Conservation (phyloP, 2,113 vertebrate genomes). For the Pelmatolapia mariae region DNA sequence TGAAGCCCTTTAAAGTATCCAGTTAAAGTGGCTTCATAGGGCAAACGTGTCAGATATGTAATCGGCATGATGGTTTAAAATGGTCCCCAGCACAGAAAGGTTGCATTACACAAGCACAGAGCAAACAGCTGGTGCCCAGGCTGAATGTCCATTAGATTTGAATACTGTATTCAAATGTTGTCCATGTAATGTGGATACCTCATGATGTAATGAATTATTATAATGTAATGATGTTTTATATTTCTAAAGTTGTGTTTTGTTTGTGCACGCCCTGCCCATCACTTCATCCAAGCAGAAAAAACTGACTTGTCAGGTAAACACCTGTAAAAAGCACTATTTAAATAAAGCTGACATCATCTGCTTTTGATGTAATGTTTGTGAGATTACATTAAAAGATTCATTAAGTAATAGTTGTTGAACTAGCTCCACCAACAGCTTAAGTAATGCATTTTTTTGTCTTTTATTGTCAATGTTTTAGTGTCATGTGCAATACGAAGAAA, state of each 20-base stretch:
- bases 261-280: not conserved
- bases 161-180: not conserved
- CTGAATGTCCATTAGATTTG: not conserved
- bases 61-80: not conserved
- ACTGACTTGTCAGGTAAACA: not conserved
- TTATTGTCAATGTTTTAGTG: not conserved
- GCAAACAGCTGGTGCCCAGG: not conserved
- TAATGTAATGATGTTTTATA: not conserved
- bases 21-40: not conserved
- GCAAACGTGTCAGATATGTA: not conserved
- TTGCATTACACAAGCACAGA: not conserved
- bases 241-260: not conserved
- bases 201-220: accelerated
- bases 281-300: not conserved
- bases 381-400: not conserved
- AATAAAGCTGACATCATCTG: not conserved
- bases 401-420: not conserved
- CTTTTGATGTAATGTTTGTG: not conserved
- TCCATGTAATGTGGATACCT: not conserved
- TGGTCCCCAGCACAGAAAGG: not conserved
- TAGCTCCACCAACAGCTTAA: not conserved
- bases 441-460: not conserved
- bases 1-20: not conserved
- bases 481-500: not conserved
- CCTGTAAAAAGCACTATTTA: not conserved